Evolutionary conservation across 2,113 vertebrate species (phyloP).

Genomic region (Serinus canaria): DNA sequence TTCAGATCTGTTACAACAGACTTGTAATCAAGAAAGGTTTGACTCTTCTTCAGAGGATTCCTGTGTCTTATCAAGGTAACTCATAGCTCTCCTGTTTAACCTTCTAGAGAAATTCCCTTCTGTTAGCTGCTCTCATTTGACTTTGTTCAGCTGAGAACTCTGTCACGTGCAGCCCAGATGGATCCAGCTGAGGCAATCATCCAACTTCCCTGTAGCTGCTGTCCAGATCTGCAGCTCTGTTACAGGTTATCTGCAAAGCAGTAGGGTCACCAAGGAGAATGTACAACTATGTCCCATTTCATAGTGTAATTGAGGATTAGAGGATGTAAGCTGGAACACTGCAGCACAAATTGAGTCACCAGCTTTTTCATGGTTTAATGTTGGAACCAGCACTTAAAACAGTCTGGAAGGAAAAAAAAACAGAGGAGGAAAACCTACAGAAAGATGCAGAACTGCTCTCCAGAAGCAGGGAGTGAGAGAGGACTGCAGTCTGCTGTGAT

Average conservation of each 20-base stretch:
- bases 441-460: not conserved
- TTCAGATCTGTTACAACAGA: not conserved
- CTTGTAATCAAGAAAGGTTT: not conserved
- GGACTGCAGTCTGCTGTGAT: not conserved
- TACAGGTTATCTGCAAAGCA: not conserved
- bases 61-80: not conserved
- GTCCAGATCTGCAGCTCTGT: not conserved
- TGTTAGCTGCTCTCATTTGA: not conserved
- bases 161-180: rapidly evolving
- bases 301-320: not conserved
- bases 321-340: not conserved
- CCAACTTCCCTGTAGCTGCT: not conserved
- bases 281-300: not conserved
- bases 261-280: not conserved
- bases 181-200: not conserved
- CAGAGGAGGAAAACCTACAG: not conserved
- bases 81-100: not conserved
- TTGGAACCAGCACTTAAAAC: not conserved
- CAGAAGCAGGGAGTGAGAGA: not conserved
- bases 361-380: not conserved
- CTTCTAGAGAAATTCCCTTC: not conserved
- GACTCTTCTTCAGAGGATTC: not conserved
- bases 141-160: not conserved
- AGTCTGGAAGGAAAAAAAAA: not conserved
- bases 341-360: not conserved